Evolutionary conservation across 92 coral and sea anemone species (phyloP).

Genomic region (Meandrina meandrites): DNA sequence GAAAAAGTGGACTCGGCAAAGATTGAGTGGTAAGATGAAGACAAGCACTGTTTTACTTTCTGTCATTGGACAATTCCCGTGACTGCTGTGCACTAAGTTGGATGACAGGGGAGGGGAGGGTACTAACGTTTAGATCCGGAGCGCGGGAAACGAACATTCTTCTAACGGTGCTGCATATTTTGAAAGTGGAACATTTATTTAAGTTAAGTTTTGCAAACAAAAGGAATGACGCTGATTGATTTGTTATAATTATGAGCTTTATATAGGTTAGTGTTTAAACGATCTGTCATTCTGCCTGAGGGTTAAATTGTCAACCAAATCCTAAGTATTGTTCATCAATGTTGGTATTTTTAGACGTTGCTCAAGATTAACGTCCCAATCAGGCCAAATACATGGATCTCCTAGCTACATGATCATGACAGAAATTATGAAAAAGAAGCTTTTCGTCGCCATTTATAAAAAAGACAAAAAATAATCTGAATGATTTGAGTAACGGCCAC

Average conservation of each 20-base stretch:
- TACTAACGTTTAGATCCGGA: not conserved
- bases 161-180: not conserved
- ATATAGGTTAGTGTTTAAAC: not conserved
- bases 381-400: too few species aligned
- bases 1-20: too few species aligned
- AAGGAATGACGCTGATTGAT: not conserved
- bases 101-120: too few species aligned
- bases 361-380: not conserved
- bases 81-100: too few species aligned
- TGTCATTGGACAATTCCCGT: too few species aligned
- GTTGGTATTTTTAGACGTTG: not conserved
- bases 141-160: not conserved
- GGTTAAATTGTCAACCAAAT: not conserved
- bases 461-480: too few species aligned
- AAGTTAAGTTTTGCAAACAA: not conserved
- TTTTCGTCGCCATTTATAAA: too few species aligned
- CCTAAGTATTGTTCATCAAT: not conserved
- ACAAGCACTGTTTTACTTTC: too few species aligned
- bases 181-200: not conserved
- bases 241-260: not conserved
- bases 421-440: too few species aligned
- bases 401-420: too few species aligned
- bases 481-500: not conserved
- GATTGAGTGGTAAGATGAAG: too few species aligned
- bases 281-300: not conserved